A percentile compares a stretch with the other conserved stretches of the same genome.
phyloP scores from a whole-genome alignment of 2,888 invertebrate species.

The Agrochola litura region DNA sequence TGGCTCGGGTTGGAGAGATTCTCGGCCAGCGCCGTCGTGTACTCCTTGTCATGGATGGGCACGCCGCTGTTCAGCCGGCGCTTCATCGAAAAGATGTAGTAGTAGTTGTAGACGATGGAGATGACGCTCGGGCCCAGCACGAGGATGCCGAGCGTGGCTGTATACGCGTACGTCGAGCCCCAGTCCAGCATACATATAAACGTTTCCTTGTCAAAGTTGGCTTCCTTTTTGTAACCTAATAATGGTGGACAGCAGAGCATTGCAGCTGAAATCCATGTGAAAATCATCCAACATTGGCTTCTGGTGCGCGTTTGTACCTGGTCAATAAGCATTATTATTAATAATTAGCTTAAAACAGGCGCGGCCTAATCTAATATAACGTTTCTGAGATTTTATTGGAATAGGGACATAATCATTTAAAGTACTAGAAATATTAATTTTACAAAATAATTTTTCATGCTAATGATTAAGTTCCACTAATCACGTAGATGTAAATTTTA shows the following conservation, averaged over 20 bases:
- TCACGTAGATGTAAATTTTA: conserved; percentile 53
- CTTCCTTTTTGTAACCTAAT: conserved; percentile 96
- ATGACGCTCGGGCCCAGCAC: conserved; percentile 98
- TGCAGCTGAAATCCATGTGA: conserved; percentile 99
- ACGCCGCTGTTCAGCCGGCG: conserved; percentile 95
- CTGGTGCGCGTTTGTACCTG: conserved; percentile 93
- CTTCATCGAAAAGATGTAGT: conserved; percentile 98
- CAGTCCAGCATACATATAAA: conserved; percentile 99
- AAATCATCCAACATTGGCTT: conserved; percentile 99
- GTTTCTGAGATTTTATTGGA: conserved; percentile 41
- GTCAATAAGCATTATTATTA: conserved; percentile 64
- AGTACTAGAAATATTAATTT: conserved; percentile 36
- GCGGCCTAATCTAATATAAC: conserved; percentile 59
- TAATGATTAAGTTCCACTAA: conserved; percentile 49
- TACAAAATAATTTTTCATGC: conserved; percentile 56
- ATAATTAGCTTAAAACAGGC: conserved; percentile 55
- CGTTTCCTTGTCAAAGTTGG: conserved; percentile 96
- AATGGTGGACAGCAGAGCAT: conserved; percentile 99
- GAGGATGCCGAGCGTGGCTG: conserved; percentile 97
- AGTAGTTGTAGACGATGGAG: conserved; percentile 98
- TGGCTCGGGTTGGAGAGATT: conserved; percentile 98
- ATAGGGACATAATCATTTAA: conserved; percentile 50
- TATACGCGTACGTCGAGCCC: conserved; percentile 99
- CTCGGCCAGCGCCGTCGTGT: conserved; percentile 97
- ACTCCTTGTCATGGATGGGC: conserved; percentile 97